Base-by-base conservation (phyloP, 2,113 vertebrate genomes). In the Gymnorhina tibicen region DNA sequence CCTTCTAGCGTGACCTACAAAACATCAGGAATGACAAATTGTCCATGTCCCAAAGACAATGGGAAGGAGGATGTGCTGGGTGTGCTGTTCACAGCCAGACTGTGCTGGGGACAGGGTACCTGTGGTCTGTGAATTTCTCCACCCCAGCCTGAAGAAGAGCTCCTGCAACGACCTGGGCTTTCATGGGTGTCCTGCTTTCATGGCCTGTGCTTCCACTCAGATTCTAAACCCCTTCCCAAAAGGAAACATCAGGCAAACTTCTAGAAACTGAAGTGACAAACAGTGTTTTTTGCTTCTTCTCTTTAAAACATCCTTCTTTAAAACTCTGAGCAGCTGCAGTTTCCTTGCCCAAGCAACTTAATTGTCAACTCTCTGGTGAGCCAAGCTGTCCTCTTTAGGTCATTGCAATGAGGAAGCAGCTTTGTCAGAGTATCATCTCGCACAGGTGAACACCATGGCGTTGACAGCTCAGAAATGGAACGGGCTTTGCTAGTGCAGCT, bases 101-200 rank as follows among this genome's bases (percentile, higher is more conserved):
- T 42, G 16, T 60, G 53, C 8, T 3, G 14, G 27, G 50, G 20
- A 47, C 6, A 5, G 37, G 44, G 7, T 18, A 11, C 11, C 37
- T 16, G 33, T 14, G 53, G 2, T 69, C 27, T 28, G 11, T 7
- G 3, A 30, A 12, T 6, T 64, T 13, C 10, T 55, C 21, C 35
- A 24, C 7, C 16, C 16, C 1, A 0, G 16, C 11, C 56, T 47
- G 42, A 28, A 46, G 23, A 32, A 4, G 3, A 23, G 11, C 4
- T 87, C 24, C 55, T 60, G 35, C 23, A 24, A 56, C n/a, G 27
- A 6, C 3, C 2, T 18, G 18, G 20, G 8, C 13, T 47, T 44
- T 24, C 3, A 1, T 10, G 39, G 17, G 10, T 21, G 18, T 15
- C 42, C 83, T 63, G 22, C 21, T 58, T 63, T 74, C 46, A 8